Evolutionary conservation across 2,113 vertebrate species (phyloP), one percentile per base, ranked within the genome.

Genomic region (Piprites chloris): DNA sequence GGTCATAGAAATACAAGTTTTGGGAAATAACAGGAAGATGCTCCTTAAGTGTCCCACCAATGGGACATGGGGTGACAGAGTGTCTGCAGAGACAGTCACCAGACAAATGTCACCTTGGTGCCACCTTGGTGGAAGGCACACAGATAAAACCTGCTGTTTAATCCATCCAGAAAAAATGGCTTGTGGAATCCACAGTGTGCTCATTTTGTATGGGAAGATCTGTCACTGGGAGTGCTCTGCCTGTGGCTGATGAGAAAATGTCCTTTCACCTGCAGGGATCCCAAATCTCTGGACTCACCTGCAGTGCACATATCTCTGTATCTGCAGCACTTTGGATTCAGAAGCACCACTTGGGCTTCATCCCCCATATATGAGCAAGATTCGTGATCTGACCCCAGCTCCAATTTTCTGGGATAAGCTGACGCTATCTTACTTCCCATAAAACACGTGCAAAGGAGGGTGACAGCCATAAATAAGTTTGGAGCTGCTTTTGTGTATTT

Each of bases 11-110:
- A 37, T 3, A 33, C 0, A 3, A 6, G 7, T 11, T 58, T 62
- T n/a, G 39, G 76, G 72, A 61, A 83, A n/a, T 3, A 42, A 42
- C 21, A 33, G 30, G 27, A 32, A 49, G 53, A 56, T 2, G 23
- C n/a, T 52, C 61, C 42, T 39, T 16, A 42, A 28, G 11, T 24
- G 22, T 44, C 11, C 22, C 52, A 21, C 39, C 3, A 79, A 11
- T 11, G 33, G 71, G 71, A 58, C 2, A 1, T 0, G 0, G 6
- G 65, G 59, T 41, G 65, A 46, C 23, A 37, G 44, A 0, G 0
- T 9, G 23, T 44, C 68, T 67, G 86, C 66, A 49, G 86, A 33
- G 53, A 50, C 15, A 27, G n/a, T 2, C 16, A 3, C 16, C 8
- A 42, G 80, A 18, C 9, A 91, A 81, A 72, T 8, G 35, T 14